Conservation (phyloP, 2,797 vertebrate genomes). For the Urosaurus nigricauda region DNA sequence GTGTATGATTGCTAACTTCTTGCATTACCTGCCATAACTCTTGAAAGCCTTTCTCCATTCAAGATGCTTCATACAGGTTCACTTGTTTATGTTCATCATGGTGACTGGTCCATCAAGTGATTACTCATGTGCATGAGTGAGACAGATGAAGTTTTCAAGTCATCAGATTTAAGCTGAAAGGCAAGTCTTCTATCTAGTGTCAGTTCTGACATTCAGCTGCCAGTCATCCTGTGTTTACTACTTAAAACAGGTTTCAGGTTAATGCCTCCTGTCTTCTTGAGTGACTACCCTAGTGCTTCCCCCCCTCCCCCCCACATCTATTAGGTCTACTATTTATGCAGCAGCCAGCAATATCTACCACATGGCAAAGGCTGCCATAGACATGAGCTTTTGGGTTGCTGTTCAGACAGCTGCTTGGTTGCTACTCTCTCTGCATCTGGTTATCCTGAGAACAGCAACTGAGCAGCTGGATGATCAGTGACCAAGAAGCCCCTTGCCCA, state of each 20-base stretch:
- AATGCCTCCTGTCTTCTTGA: too few species aligned
- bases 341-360: too few species aligned
- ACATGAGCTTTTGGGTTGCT: too few species aligned
- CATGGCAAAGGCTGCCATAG: too few species aligned
- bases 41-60: constrained; percentile 59
- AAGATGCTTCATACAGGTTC: background rate
- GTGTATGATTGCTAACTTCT: constrained; percentile 58
- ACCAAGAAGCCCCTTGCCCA: too few species aligned
- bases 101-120: background rate
- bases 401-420: too few species aligned
- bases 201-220: background rate
- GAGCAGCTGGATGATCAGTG: too few species aligned
- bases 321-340: too few species aligned
- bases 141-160: background rate
- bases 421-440: too few species aligned
- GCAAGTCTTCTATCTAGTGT: background rate
- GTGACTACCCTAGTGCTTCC: too few species aligned
- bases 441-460: too few species aligned
- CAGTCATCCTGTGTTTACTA: background rate
- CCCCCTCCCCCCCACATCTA: too few species aligned
- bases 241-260: background rate
- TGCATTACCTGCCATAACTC: constrained; percentile 41
- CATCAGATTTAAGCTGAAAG: background rate
- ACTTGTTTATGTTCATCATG: background rate
- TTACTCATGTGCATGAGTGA: background rate